phyloP scores from a whole-genome alignment of 2,113 vertebrate species.

The Eulemur rufifrons region DNA sequence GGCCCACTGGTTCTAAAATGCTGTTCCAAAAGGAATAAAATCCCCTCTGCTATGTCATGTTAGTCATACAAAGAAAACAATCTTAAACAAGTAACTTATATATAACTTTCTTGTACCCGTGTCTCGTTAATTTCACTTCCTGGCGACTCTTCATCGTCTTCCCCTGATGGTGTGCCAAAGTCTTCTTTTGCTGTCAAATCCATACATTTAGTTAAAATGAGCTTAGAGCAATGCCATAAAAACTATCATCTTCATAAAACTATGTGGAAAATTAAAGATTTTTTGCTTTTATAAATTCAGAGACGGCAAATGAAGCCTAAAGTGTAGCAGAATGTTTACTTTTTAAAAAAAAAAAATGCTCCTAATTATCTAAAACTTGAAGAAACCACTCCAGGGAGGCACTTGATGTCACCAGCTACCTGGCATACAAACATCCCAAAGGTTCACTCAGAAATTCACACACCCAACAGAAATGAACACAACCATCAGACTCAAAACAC shows the following conservation, averaged over 20 bases:
- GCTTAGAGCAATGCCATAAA: neutral
- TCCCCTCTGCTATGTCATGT: too few species aligned
- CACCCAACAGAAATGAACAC: too few species aligned
- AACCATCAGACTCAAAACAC: too few species aligned
- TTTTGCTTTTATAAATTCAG: neutral
- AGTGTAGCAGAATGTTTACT: neutral
- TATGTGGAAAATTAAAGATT: neutral
- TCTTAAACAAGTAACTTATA: too few species aligned
- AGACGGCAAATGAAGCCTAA: neutral
- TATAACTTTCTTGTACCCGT: too few species aligned
- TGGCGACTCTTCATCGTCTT: constrained; percentile 51
- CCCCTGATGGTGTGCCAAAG: constrained; percentile 30
- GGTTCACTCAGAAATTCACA: too few species aligned
- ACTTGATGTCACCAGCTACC: too few species aligned
- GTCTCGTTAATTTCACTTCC: too few species aligned
- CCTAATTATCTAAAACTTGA: neutral
- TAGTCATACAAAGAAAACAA: too few species aligned
- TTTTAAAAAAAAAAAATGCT: neutral
- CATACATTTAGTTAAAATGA: constrained; percentile 36
- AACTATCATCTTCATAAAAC: neutral
- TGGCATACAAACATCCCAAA: too few species aligned
- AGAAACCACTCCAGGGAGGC: neutral
- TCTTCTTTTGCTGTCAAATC: constrained; percentile 55
- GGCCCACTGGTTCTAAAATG: too few species aligned
- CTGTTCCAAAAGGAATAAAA: too few species aligned